Percentiles rank a stretch among this genome's conserved stretches.
phyloP scores from a whole-genome alignment of 2,888 invertebrate genomes.

The Torymus auratus region DNA sequence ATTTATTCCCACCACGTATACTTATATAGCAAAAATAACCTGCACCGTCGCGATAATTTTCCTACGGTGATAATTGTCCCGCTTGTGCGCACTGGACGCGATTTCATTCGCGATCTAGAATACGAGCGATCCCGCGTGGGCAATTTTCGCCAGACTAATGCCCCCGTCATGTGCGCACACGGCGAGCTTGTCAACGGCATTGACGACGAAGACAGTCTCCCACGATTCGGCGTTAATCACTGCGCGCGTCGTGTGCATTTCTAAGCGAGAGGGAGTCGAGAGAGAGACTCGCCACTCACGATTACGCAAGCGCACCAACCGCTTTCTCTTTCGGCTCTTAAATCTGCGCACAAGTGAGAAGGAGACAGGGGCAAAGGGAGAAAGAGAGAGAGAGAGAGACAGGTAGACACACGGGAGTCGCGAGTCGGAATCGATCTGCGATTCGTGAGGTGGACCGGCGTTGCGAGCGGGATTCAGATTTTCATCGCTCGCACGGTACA shows the following conservation, averaged over 20 bases:
- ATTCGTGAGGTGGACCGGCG: neutral
- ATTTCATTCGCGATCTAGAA: no score
- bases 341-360: neutral
- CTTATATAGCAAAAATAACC: no score
- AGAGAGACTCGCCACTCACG: neutral
- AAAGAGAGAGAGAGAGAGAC: neutral
- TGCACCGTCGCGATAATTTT: no score
- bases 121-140: neutral
- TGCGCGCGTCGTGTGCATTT: constrained; percentile 36
- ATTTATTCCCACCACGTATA: no score
- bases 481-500: constrained; percentile 5
- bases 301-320: constrained; percentile 51
- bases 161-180: neutral
- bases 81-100: no score
- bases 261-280: constrained; percentile 22
- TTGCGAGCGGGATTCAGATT: constrained; percentile 10
- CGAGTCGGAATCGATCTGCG: neutral
- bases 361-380: neutral
- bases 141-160: neutral
- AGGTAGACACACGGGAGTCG: no score
- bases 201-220: constrained; percentile 48
- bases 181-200: constrained; percentile 27
- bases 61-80: no score
- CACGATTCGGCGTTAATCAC: constrained; percentile 55
- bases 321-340: constrained; percentile 57